phyloP scores from a whole-genome alignment of 2,888 invertebrate genomes.

The Harpalus rubripes region DNA sequence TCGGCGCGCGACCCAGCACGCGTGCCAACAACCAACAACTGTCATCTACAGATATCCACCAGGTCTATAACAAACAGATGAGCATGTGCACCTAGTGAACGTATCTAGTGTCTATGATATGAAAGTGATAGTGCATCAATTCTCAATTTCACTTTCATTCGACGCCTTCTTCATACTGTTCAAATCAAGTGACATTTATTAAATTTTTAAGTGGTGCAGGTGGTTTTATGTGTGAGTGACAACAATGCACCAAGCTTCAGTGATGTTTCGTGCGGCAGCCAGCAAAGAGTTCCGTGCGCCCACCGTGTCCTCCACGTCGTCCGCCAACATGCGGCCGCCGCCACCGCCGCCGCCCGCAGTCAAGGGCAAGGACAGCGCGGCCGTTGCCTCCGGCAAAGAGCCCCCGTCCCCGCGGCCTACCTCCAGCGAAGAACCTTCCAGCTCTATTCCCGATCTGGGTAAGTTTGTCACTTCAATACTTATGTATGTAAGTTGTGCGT shows the following conservation, averaged over 20 bases:
- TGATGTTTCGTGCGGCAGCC: conserved; percentile 68
- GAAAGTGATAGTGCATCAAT: conserved; percentile 58
- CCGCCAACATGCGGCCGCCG: conserved; percentile 81
- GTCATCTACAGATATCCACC: background rate
- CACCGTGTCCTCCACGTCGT: conserved; percentile 68
- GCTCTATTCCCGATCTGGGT: conserved; percentile 94
- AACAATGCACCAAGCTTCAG: conserved; percentile 13
- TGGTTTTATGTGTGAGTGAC: too few species aligned
- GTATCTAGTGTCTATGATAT: background rate
- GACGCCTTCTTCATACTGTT: conserved; percentile 66
- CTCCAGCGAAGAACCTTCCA: conserved; percentile 88
- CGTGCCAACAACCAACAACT: conserved; percentile 4
- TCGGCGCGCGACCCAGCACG: conserved; percentile 39
- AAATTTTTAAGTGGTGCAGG: too few species aligned
- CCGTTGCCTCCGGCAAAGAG: conserved; percentile 9
- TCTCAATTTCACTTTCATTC: conserved; percentile 76
- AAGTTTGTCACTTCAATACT: conserved; percentile 79
- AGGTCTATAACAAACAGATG: too few species aligned
- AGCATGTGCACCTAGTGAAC: background rate
- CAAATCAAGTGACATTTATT: too few species aligned
- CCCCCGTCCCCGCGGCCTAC: conserved; percentile 68
- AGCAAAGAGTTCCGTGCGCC: conserved; percentile 64
- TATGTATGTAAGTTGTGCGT: background rate
- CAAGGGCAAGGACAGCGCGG: conserved; percentile 41
- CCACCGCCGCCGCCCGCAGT: conserved; percentile 77